Percentiles rank a stretch among this genome's conserved stretches.
Conservation (phyloP, 2,113 vertebrate species). For the Baryphthengus martii region DNA sequence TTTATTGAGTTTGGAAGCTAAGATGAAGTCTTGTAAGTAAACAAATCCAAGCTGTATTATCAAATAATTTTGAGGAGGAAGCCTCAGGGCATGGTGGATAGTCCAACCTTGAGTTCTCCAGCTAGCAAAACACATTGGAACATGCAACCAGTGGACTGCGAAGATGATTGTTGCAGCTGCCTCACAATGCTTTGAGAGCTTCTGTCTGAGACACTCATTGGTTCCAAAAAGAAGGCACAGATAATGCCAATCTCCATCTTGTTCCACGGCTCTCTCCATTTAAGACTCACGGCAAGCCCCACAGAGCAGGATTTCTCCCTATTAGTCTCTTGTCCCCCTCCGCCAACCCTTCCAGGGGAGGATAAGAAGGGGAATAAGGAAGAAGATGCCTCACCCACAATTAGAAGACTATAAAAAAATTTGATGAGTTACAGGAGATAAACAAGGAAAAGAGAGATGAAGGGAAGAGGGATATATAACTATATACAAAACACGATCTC, state of each 20-base stretch:
- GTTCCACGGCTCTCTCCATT: not conserved
- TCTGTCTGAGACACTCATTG: not conserved
- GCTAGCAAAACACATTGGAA: not conserved
- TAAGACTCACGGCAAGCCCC: too few species aligned
- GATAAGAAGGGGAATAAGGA: too few species aligned
- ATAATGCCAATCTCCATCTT: not conserved
- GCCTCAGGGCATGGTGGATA: not conserved
- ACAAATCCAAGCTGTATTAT: not conserved
- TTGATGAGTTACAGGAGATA: too few species aligned
- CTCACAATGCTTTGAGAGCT: not conserved
- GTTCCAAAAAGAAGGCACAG: not conserved
- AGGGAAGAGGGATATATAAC: too few species aligned
- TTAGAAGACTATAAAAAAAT: too few species aligned
- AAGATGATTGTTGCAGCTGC: not conserved
- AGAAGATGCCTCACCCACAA: too few species aligned
- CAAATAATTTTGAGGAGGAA: not conserved
- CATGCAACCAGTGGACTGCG: accelerated
- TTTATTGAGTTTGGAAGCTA: not conserved
- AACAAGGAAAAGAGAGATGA: too few species aligned
- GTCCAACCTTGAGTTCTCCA: not conserved
- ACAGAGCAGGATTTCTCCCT: too few species aligned
- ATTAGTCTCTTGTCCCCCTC: too few species aligned
- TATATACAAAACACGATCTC: too few species aligned
- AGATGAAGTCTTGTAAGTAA: not conserved
- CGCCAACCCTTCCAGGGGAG: too few species aligned